phyloP scores from a whole-genome alignment of 2,888 invertebrate genomes.

The Ischnus inquisitorius region DNA sequence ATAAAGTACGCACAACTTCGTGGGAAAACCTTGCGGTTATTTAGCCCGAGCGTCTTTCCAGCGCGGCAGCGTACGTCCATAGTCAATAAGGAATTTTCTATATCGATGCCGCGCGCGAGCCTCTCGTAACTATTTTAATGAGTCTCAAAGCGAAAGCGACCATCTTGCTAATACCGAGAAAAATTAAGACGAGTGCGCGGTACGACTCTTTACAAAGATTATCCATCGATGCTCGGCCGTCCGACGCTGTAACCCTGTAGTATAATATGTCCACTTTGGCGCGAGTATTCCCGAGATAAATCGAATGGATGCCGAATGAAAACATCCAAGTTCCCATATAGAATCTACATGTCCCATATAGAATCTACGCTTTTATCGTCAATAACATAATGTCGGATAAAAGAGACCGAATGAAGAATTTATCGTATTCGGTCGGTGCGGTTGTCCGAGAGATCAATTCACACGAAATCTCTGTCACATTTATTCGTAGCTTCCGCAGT shows the following conservation, averaged over 20 bases:
- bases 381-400: neutral
- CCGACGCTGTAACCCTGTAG: neutral
- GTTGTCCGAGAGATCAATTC: slow-evolving; percentile 58
- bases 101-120: slow-evolving; percentile 17
- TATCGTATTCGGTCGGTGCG: slow-evolving; percentile 20
- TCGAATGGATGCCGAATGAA: slow-evolving; percentile 30
- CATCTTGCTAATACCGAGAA: slow-evolving; percentile 26
- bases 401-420: slow-evolving; percentile 35
- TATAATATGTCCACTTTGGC: slow-evolving; percentile 19
- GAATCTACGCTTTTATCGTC: too few species aligned
- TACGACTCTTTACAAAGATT: slow-evolving; percentile 56
- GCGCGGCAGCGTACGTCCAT: slow-evolving; percentile 25
- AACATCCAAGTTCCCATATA: neutral
- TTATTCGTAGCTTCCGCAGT: neutral
- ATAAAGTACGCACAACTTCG: slow-evolving; percentile 30
- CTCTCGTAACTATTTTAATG: slow-evolving; percentile 51
- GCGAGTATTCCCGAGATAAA: slow-evolving; percentile 43
- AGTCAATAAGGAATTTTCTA: slow-evolving; percentile 55
- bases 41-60: slow-evolving; percentile 45
- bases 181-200: slow-evolving; percentile 9
- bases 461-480: slow-evolving; percentile 34
- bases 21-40: slow-evolving; percentile 57
- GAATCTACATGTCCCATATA: too few species aligned
- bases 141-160: slow-evolving; percentile 32
- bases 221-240: slow-evolving; percentile 36